phyloP scores from a whole-genome alignment of 2,797 vertebrate genomes.

The Clarias pachynema region DNA sequence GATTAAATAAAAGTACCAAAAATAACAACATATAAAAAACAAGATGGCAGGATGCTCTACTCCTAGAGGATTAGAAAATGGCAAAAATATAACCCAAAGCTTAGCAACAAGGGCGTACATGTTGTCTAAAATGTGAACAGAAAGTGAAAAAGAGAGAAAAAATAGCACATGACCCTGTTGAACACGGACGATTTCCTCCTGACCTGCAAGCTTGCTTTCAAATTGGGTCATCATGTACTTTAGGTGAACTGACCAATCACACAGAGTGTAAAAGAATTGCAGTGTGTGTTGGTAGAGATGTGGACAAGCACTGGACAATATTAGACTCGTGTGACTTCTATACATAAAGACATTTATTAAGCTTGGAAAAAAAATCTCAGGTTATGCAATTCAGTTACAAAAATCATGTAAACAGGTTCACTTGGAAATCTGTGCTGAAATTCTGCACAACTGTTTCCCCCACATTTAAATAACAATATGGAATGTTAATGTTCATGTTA shows the following conservation, averaged over 20 bases:
- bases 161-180: neutral
- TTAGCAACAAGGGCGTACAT: neutral
- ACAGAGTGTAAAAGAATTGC: neutral
- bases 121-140: neutral
- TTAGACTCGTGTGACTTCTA: constrained; percentile 43
- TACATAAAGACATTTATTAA: constrained; percentile 79
- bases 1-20: neutral
- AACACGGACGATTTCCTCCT: neutral
- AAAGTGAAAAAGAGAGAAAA: neutral
- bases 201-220: neutral
- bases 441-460: constrained; percentile 68
- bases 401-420: constrained; percentile 85
- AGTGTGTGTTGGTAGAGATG: neutral
- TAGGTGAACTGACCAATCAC: neutral
- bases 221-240: neutral
- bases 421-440: constrained; percentile 70
- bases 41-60: no score
- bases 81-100: neutral
- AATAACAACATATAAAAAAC: neutral
- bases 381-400: constrained; percentile 81
- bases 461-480: constrained; percentile 70
- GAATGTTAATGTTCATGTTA: constrained; percentile 74
- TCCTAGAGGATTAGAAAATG: no score
- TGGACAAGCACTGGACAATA: neutral
- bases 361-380: constrained; percentile 69